Conservation (phyloP, 2,888 invertebrate species). For the Andrena flavipes region DNA sequence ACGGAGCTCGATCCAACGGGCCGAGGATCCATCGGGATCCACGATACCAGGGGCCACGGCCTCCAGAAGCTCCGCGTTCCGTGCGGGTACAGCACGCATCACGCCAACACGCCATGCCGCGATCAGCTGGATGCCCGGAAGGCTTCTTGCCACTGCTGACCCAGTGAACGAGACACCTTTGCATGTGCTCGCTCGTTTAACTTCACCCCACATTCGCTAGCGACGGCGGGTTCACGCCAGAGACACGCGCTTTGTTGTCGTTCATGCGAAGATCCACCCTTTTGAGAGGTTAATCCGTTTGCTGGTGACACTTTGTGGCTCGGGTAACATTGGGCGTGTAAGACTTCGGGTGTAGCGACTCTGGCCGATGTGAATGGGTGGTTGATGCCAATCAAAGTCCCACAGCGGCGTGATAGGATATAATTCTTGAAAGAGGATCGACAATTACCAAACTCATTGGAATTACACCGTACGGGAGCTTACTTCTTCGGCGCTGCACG, state of each 20-base stretch:
- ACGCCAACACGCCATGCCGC: slow-evolving; percentile 73
- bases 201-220: slow-evolving; percentile 63
- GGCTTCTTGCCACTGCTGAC: slow-evolving; percentile 83
- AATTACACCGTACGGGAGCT: slow-evolving; percentile 23
- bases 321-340: not conserved
- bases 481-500: not conserved
- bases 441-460: slow-evolving; percentile 37
- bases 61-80: slow-evolving; percentile 63
- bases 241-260: slow-evolving; percentile 46
- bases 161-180: slow-evolving; percentile 82
- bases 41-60: slow-evolving; percentile 58
- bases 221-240: slow-evolving; percentile 41
- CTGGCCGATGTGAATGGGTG: not conserved
- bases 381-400: not conserved
- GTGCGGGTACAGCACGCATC: slow-evolving; percentile 72
- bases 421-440: not conserved
- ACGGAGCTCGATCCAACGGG: slow-evolving; percentile 38
- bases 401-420: not conserved
- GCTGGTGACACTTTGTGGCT: not conserved
- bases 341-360: not conserved
- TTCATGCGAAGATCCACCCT: slow-evolving; percentile 13
- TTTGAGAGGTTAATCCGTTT: not conserved
- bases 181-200: slow-evolving; percentile 77
- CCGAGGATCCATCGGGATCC: slow-evolving; percentile 58
- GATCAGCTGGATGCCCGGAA: slow-evolving; percentile 77